Evolutionary conservation across 2,888 invertebrate species (phyloP).

Genomic region (Spodoptera picta): DNA sequence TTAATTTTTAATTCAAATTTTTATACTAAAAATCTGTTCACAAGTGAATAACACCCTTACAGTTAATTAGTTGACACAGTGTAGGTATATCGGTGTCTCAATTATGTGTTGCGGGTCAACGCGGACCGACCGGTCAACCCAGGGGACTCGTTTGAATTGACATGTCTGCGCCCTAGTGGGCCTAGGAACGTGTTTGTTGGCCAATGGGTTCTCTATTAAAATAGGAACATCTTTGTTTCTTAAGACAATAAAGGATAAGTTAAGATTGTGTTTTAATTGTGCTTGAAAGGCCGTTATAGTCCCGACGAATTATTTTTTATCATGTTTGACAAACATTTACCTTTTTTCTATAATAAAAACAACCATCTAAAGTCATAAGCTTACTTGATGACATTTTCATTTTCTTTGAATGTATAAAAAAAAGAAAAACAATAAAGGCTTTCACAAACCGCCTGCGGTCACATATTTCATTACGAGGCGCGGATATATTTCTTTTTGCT

Average conservation of each 20-base stretch:
- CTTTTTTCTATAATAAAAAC: conserved; percentile 31
- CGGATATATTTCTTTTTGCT: conserved; percentile 64
- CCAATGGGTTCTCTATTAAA: conserved; percentile 21
- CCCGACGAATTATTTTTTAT: not conserved
- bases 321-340: conserved; percentile 5
- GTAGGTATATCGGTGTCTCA: conserved; percentile 44
- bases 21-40: no score
- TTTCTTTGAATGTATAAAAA: conserved; percentile 47
- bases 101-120: conserved; percentile 37
- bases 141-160: conserved; percentile 48
- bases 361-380: conserved; percentile 33
- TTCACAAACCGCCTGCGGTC: conserved; percentile 66
- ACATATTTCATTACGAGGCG: conserved; percentile 67
- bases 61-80: conserved; percentile 48
- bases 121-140: conserved; percentile 21
- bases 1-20: no score
- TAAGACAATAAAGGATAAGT: not conserved
- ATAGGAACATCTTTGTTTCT: conserved; percentile 9
- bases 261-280: not conserved
- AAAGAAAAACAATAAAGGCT: conserved; percentile 58
- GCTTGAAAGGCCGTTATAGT: no score
- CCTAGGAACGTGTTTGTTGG: conserved; percentile 21
- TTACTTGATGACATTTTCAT: conserved; percentile 44
- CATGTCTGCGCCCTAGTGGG: conserved; percentile 22
- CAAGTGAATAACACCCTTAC: conserved; percentile 21